Percentiles rank a stretch among this genome's conserved stretches.
phyloP scores from a whole-genome alignment of 2,113 vertebrate species.

The Onychostruthus taczanowskii region DNA sequence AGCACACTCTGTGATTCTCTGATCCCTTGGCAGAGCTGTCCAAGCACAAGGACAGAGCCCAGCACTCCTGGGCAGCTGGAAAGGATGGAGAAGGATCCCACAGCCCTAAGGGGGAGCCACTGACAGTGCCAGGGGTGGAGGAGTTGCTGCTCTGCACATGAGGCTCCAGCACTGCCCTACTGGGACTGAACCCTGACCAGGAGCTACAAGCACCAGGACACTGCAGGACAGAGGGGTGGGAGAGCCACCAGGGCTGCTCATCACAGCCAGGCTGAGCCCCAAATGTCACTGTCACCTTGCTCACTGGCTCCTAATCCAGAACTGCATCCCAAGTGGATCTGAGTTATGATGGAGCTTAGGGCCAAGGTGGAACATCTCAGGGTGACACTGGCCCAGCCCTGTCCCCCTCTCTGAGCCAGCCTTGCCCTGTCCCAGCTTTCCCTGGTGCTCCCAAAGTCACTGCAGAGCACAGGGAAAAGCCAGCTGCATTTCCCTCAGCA shows the following conservation, averaged over 20 bases:
- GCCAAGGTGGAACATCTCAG: background rate
- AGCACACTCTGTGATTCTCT: background rate
- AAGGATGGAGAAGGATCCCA: background rate
- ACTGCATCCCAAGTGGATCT: background rate
- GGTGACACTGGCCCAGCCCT: background rate
- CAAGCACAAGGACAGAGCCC: background rate
- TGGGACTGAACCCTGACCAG: background rate
- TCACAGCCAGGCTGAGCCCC: background rate
- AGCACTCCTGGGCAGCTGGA: background rate
- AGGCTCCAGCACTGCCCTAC: background rate
- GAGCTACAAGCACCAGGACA: background rate
- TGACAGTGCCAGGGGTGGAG: background rate
- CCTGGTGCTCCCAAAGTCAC: rapidly evolving
- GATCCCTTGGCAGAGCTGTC: background rate
- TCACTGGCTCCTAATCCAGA: background rate
- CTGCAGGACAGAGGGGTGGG: background rate
- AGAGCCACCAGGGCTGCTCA: background rate
- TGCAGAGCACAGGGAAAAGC: background rate
- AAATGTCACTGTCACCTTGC: background rate
- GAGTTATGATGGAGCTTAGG: background rate
- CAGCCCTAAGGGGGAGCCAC: background rate
- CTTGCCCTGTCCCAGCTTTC: background rate
- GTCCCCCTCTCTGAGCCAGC: background rate
- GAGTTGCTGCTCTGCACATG: background rate
- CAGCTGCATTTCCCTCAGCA: background rate